A percentile compares a stretch with the other conserved stretches of the same genome.
These are phyloP conservation scores for Aleiodes leptofemur DNA, from an alignment of 2,888 invertebrate species.

Conservation along the genomic window DNA sequence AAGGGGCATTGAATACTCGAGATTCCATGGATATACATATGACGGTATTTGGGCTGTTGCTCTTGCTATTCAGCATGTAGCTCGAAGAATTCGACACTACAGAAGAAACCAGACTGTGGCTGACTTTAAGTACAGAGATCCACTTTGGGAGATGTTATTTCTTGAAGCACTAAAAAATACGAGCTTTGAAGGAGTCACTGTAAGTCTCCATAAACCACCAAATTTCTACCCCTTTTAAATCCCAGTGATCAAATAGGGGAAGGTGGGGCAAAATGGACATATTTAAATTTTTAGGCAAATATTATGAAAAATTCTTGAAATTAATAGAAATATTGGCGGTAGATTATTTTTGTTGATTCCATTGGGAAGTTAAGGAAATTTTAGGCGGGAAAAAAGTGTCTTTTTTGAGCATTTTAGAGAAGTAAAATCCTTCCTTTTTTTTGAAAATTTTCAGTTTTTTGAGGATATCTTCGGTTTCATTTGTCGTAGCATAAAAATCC, in stretches of 20 bases:
- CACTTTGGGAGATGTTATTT: constrained; percentile 91
- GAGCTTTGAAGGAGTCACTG: constrained; percentile 95
- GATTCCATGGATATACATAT: constrained; percentile 98
- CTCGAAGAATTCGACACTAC: constrained; percentile 82
- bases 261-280: too few species aligned
- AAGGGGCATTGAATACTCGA: constrained; percentile 89
- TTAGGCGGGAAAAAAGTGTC: too few species aligned
- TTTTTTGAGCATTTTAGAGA: too few species aligned
- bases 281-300: too few species aligned
- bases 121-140: constrained; percentile 90
- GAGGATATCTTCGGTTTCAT: too few species aligned
- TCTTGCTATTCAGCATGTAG: constrained; percentile 93
- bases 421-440: too few species aligned
- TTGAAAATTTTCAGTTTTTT: too few species aligned
- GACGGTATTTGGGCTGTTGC: constrained; percentile 99
- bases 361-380: too few species aligned
- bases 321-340: too few species aligned
- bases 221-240: not conserved
- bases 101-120: constrained; percentile 87
- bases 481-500: too few species aligned
- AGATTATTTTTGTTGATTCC: too few species aligned
- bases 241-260: not conserved
- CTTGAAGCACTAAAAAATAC: constrained; percentile 92
- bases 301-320: too few species aligned
- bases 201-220: constrained; percentile 67